Evolutionary conservation across 2,113 vertebrate species (phyloP), one percentile per base, ranked within the genome.

Genomic region (Anoplopoma fimbria): DNA sequence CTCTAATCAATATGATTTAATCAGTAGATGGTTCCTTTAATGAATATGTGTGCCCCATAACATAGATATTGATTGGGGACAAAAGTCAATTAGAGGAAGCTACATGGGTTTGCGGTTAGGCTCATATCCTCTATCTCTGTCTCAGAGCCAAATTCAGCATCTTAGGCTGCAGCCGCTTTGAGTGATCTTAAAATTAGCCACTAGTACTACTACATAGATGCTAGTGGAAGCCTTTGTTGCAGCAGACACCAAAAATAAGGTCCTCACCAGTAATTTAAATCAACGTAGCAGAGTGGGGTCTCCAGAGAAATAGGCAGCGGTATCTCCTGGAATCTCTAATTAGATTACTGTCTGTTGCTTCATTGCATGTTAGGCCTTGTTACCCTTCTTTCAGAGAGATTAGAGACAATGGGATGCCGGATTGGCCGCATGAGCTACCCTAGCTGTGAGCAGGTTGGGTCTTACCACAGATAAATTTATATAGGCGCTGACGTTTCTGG

Each of bases 311-410:
- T 67, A 87, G 89, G 83, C 82, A 79, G 81, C 38, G 75, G 88
- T 89, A 93, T 95, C 94, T 95, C 93, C 90, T 91, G 87, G 93
- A 95, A 95, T 95, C 93, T 95, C 92, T 94, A 95, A 95, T 95
- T 95, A 94, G 93, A 95, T 95, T 94, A 95, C 94, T 91, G 93
- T 95, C 94, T 92, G 86, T 93, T 94, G 93, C 92, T 93, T 94
- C 92, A 89, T 91, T 92, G 93, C 92, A 81, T 91, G 94, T 95
- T 94, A 94, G 91, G 91, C 92, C 93, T 94, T 92, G 93, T 94
- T 95, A 95, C 93, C 86, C 89, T 92, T 87, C 89, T 88, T 87
- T 88, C 89, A 88, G 87, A 87, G 91, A 95, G 93, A 94, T 95
- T 93, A 95, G 86, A 94, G 92, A 93, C 93, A 95, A 92, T 38